Evolutionary conservation across 2,888 invertebrate species (phyloP), one percentile per base, ranked within the genome.

Genomic region (Acrobasis suavella): DNA sequence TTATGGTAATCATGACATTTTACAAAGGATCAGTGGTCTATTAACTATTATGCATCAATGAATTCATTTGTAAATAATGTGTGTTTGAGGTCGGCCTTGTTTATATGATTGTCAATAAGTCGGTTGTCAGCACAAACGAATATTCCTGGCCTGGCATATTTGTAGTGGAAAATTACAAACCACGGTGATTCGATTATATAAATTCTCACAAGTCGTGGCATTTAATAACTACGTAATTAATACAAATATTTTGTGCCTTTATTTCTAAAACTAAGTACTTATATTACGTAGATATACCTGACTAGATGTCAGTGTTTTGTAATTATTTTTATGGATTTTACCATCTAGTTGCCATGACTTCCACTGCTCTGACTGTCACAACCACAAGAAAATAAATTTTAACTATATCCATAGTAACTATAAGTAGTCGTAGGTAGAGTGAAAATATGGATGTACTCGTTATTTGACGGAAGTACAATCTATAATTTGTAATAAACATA

Each of bases 131-230:
- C 22, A 22, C 22, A 55, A 52, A 37, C 42, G 37, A 42, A 63
- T 58, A 51, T 63, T 55, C 14, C 49, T 55, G 22, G 16, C 61
- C 0, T 17, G n/a, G n/a, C n/a, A n/a, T n/a, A n/a, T n/a, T n/a
- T n/a, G n/a, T n/a, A n/a, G 60, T 60, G 61, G 61, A 62, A 62
- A 62, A 55, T 55, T 55, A 54, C 61, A 51, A 37, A 17, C 17
- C 50, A n/a, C 16, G 50, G 12, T 22, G 22, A 50, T 51, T 60
- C 10, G 16, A 56, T 56, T 56, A 56, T 42, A 56, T 1, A 39
- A 39, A 55, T 39, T 17, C 17, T 56, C 17, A 42, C 56, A 42
- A 17, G 17, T 56, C 16, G 8, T 16, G 12, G 42, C 16, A 39
- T 39, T 22, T 22, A 22, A 22, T 16, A 39, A 16, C 39, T 55